Evolutionary conservation across 2,113 vertebrate genomes (phyloP).

Genomic region (Hyla sarda): DNA sequence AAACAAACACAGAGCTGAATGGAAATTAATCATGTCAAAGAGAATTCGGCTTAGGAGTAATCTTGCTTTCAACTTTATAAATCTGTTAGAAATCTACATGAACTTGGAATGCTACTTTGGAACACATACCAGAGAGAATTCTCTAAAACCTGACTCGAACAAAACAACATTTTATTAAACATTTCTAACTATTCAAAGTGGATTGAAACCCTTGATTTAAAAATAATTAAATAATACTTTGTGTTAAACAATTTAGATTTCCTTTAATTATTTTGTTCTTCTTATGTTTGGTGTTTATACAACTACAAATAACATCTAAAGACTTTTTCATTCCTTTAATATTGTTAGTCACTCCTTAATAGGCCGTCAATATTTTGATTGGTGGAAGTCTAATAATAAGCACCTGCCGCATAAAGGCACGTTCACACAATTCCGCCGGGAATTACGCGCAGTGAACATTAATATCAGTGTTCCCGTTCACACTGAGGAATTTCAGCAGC

Average conservation of each 20-base stretch:
- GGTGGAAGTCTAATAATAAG: no score
- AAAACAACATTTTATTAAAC: not conserved
- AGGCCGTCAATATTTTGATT: no score
- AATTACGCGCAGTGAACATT: no score
- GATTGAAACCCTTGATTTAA: not conserved
- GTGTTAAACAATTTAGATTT: not conserved
- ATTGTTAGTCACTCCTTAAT: no score
- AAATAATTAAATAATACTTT: not conserved
- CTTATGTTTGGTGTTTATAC: not conserved
- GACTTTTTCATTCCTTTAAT: no score
- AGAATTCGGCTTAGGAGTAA: not conserved
- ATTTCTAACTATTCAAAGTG: not conserved
- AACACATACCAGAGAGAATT: not conserved
- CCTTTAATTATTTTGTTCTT: not conserved
- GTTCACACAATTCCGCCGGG: no score
- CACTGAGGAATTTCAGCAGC: no score
- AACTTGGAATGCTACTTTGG: not conserved
- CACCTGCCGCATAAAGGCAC: no score
- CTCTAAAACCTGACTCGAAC: not conserved
- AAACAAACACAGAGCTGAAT: conserved; percentile 13
- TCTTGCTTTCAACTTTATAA: conserved; percentile 21
- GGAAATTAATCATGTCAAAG: conserved; percentile 48
- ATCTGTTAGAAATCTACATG: conserved; percentile 25
- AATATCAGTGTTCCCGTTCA: no score
- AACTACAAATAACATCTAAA: no score